Evolutionary conservation across 2,888 invertebrate genomes (phyloP).

Genomic region (Philereme transversata): DNA sequence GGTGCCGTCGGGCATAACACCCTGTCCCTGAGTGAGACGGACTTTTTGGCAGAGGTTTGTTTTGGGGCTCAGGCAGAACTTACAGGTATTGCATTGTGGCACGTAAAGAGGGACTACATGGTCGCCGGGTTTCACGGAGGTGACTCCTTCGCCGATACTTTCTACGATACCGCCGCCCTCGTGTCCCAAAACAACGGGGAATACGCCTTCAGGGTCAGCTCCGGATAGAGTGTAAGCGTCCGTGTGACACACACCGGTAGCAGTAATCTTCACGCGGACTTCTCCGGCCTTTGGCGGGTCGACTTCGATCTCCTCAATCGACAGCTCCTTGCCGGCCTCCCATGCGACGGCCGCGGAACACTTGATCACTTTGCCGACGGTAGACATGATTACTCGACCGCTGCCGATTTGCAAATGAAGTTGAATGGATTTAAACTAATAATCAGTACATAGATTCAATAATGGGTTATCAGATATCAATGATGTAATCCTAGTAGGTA

Average conservation of each 20-base stretch:
- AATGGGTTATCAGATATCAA: slow-evolving; percentile 10
- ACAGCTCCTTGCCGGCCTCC: slow-evolving; percentile 94
- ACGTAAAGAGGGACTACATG: slow-evolving; percentile 98
- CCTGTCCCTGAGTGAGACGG: slow-evolving; percentile 92
- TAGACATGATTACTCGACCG: slow-evolving; percentile 62
- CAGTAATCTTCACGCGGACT: slow-evolving; percentile 91
- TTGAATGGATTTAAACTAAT: slow-evolving; percentile 23
- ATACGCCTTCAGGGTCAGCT: slow-evolving; percentile 94
- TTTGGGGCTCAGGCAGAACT: slow-evolving; percentile 97
- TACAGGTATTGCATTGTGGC: slow-evolving; percentile 98
- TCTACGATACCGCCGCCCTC: slow-evolving; percentile 99
- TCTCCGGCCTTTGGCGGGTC: slow-evolving; percentile 97
- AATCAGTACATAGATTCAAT: neutral
- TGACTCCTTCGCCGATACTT: slow-evolving; percentile 96
- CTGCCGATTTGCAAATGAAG: slow-evolving; percentile 50
- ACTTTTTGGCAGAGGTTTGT: slow-evolving; percentile 99
- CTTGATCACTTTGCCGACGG: slow-evolving; percentile 88
- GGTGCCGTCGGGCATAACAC: slow-evolving; percentile 96
- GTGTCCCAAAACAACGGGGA: slow-evolving; percentile 97
- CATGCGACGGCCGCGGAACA: slow-evolving; percentile 99
- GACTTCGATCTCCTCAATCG: slow-evolving; percentile 96
- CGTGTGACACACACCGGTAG: slow-evolving; percentile 95
- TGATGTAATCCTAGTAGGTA: slow-evolving; percentile 45
- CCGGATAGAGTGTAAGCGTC: slow-evolving; percentile 96
- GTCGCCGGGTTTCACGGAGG: slow-evolving; percentile 93